Conservation (phyloP, 1,140 invertebrate species). For the Drosophila azteca region DNA sequence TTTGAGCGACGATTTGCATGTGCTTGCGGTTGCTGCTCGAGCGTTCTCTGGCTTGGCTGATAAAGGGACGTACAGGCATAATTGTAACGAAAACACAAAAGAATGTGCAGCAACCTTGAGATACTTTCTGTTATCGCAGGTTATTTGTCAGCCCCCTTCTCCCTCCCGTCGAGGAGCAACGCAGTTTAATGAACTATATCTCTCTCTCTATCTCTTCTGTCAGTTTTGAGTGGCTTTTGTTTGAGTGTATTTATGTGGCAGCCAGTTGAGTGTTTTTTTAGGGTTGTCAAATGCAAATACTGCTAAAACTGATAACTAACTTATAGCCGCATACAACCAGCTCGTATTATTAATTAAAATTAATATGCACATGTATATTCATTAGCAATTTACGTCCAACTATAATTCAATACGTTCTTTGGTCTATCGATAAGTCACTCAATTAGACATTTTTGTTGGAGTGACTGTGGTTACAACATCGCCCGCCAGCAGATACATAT, state of each 20-base stretch:
- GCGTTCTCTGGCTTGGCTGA: constrained; percentile 35
- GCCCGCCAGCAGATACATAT: constrained; percentile 9
- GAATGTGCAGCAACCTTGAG: constrained; percentile 43
- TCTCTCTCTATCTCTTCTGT: constrained; percentile 1
- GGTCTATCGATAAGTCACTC: constrained; percentile 22
- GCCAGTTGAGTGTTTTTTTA: too few relatives aligned
- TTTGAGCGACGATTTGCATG: constrained; percentile 15
- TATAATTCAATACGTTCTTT: not conserved
- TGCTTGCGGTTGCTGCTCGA: constrained; percentile 34
- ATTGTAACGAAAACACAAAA: constrained; percentile 24
- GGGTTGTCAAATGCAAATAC: too few relatives aligned
- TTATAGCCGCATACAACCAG: too few relatives aligned
- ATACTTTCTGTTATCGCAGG: constrained; percentile 50
- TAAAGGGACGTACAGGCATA: constrained; percentile 31
- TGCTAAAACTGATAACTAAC: too few relatives aligned
- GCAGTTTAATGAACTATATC: constrained; percentile 40
- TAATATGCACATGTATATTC: too few relatives aligned
- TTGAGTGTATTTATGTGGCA: constrained; percentile 2
- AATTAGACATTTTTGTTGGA: constrained; percentile 11
- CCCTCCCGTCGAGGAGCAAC: not conserved
- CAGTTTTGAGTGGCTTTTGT: not conserved
- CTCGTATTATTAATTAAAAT: too few relatives aligned
- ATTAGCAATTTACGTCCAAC: too few relatives aligned
- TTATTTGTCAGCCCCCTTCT: constrained; percentile 8
- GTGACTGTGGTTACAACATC: constrained; percentile 2